Conservation (phyloP, 2,888 invertebrate genomes). For the Pachymerium ferrugineum region DNA sequence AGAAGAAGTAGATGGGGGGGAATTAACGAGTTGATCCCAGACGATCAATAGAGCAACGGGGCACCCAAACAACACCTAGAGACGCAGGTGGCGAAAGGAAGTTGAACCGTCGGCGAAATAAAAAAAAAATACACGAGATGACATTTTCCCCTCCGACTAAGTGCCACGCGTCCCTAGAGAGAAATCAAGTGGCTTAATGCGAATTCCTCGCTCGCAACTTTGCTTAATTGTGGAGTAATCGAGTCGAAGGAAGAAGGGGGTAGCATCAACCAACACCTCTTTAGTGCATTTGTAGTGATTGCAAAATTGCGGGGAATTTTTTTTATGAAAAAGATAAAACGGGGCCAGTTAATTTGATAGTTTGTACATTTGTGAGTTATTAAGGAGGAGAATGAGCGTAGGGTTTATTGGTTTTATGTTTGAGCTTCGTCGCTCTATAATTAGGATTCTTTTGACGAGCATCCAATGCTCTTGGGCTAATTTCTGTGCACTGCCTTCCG, state of each 20-base stretch:
- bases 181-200: conserved; percentile 18
- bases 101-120: neutral
- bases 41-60: neutral
- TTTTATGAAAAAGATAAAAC: no score
- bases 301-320: neutral
- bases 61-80: conserved; percentile 6
- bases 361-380: neutral
- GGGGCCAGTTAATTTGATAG: conserved; percentile 15
- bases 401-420: conserved; percentile 19
- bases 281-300: neutral
- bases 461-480: conserved; percentile 10
- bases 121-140: neutral
- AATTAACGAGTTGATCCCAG: neutral
- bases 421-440: conserved; percentile 5
- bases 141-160: neutral
- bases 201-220: conserved; percentile 9
- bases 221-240: conserved; percentile 19
- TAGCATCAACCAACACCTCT: neutral
- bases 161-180: neutral
- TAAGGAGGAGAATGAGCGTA: neutral
- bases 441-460: conserved; percentile 14
- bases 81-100: conserved; percentile 1
- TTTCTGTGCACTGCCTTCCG: neutral
- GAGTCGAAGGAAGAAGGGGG: neutral
- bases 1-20: neutral